A percentile compares a stretch with the other conserved stretches of the same genome.
These are phyloP conservation scores for Sciurus vulgaris DNA, from an alignment of 2,797 vertebrate genomes.

Conservation along the genomic window DNA sequence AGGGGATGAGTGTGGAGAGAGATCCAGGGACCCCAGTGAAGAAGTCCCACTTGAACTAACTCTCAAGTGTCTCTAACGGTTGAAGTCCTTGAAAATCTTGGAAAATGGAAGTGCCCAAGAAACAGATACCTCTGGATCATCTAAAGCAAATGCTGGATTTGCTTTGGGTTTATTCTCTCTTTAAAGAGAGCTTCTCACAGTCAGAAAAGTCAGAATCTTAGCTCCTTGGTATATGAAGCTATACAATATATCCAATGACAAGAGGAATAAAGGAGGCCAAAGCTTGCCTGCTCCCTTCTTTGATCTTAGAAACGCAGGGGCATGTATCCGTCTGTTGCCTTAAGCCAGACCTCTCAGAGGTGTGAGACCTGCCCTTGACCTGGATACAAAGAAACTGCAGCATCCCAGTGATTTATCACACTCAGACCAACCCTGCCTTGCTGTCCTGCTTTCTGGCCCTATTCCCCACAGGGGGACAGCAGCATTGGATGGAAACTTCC, in stretches of 20 bases:
- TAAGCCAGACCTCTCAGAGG: background rate
- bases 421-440: background rate
- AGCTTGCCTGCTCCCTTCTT: background rate
- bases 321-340: rapidly evolving
- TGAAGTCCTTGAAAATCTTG: background rate
- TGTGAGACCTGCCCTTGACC: background rate
- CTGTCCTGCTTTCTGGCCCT: background rate
- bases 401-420: too few species aligned
- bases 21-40: background rate
- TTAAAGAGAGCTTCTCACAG: background rate
- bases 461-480: background rate
- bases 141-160: background rate
- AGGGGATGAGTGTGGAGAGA: background rate
- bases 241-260: background rate
- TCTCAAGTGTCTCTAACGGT: background rate
- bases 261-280: background rate
- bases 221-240: background rate
- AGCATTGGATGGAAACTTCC: background rate
- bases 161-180: background rate
- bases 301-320: background rate
- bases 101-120: background rate
- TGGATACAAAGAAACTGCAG: background rate
- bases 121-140: background rate
- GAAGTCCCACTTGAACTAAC: background rate
- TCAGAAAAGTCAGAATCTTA: background rate